Evolutionary conservation across 2,797 vertebrate species (phyloP).

Genomic region (Acipenser transmontanus): DNA sequence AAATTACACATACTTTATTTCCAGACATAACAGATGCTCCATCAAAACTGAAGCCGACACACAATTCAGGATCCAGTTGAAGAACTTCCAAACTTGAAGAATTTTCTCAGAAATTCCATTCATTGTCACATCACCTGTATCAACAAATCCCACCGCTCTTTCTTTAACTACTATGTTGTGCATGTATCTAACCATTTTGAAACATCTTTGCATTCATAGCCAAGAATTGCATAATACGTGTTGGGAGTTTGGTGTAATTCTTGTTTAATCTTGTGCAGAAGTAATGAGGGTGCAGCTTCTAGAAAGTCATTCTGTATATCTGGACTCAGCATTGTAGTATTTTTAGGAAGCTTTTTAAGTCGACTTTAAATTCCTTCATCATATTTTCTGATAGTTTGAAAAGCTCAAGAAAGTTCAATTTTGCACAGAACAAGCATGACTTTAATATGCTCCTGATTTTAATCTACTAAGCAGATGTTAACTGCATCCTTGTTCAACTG

Average conservation of each 20-base stretch:
- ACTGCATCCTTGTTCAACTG: background rate
- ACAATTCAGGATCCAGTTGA: background rate
- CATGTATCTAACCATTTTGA: constrained; percentile 4
- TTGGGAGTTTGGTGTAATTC: background rate
- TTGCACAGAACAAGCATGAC: constrained; percentile 11
- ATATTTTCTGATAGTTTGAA: constrained; percentile 1
- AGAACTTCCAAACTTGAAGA: background rate
- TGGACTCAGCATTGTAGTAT: constrained; percentile 4
- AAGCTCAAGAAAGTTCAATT: constrained; percentile 13
- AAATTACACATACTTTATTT: background rate
- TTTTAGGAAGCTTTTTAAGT: constrained; percentile 4
- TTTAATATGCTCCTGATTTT: constrained; percentile 11
- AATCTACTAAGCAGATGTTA: background rate
- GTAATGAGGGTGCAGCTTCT: background rate
- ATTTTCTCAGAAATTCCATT: no score
- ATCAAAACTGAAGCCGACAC: background rate
- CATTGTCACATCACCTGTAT: background rate
- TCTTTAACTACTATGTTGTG: background rate
- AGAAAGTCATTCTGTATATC: constrained; percentile 3
- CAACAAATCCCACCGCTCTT: background rate
- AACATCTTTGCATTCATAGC: constrained; percentile 2
- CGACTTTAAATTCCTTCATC: constrained; percentile 7
- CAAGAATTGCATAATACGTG: background rate
- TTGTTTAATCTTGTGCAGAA: background rate
- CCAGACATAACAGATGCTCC: background rate